Conservation (phyloP, 2,113 vertebrate species). For the Clarias gariepinus region DNA sequence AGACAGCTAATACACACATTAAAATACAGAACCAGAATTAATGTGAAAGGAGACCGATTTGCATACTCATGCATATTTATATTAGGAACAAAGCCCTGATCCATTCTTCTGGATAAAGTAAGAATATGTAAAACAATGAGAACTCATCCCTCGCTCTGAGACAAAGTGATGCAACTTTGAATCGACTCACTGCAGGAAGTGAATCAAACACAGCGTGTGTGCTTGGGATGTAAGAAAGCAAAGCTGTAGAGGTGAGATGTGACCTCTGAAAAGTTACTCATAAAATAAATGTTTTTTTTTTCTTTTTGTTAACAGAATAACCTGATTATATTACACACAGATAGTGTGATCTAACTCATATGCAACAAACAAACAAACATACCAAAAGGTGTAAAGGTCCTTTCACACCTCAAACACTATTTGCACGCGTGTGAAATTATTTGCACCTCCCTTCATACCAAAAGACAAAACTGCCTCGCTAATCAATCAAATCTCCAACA, state of each 20-base stretch:
- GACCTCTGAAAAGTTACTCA: neutral
- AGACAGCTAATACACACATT: neutral
- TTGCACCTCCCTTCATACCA: neutral
- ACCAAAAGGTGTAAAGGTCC: neutral
- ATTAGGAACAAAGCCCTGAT: neutral
- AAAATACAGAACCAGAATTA: no score
- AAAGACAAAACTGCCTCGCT: neutral
- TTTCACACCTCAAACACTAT: neutral
- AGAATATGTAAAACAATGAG: neutral
- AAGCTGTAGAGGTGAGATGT: neutral
- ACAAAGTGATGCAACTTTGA: neutral
- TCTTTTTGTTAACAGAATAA: no score
- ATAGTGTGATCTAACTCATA: neutral
- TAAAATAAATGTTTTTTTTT: neutral
- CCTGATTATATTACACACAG: no score
- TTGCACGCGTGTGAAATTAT: no score
- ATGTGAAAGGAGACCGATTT: neutral
- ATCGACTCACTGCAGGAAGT: neutral
- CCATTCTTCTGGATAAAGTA: neutral
- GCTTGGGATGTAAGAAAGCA: neutral
- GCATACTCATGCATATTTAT: neutral
- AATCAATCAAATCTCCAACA: neutral
- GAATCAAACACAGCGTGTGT: neutral
- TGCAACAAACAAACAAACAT: no score
- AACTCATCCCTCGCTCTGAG: neutral